Evolutionary conservation across 64 coral and sea anemone genomes (phyloP).

Genomic region (Actinia tenebrosa): DNA sequence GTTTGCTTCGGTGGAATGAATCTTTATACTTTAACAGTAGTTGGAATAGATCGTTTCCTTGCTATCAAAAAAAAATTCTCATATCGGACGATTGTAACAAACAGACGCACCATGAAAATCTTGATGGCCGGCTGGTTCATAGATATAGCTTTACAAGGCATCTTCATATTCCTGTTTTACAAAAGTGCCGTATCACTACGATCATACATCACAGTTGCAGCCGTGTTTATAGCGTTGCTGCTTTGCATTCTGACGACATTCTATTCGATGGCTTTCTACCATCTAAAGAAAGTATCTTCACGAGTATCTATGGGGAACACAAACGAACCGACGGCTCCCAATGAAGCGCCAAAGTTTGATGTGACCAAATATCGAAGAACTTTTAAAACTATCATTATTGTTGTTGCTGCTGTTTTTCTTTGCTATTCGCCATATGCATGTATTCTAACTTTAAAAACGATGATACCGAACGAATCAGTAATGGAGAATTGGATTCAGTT

Average conservation of each 20-base stretch:
- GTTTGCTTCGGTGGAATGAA: background rate
- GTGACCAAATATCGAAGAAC: background rate
- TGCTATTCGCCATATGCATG: background rate
- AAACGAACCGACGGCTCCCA: background rate
- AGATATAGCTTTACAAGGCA: background rate
- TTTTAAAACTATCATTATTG: background rate
- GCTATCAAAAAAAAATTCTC: background rate
- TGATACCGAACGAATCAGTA: background rate
- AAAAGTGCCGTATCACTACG: background rate
- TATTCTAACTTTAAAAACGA: background rate
- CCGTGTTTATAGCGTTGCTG: background rate
- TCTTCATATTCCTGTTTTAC: background rate
- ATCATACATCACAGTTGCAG: background rate
- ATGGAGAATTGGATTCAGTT: background rate
- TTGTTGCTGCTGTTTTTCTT: background rate
- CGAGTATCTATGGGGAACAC: background rate
- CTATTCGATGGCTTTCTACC: background rate
- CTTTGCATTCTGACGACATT: background rate
- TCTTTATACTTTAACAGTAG: background rate
- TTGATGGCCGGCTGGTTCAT: background rate
- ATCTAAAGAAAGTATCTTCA: background rate
- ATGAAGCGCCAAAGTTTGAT: background rate
- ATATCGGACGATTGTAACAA: background rate
- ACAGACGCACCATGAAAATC: background rate
- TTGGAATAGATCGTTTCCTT: background rate